Conservation (phyloP, 2,888 invertebrate species). For the Dilophus febrilis region DNA sequence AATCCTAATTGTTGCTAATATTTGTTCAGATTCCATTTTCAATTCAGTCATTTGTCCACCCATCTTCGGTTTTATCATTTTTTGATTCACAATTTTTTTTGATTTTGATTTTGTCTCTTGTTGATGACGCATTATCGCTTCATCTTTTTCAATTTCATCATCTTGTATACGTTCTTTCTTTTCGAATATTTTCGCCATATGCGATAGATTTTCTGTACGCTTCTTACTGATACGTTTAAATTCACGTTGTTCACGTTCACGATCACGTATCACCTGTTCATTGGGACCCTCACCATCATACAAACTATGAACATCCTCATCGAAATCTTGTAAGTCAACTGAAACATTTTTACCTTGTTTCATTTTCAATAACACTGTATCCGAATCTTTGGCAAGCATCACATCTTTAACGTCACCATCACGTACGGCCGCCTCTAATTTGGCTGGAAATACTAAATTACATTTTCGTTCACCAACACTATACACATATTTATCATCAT, state of each 20-base stretch:
- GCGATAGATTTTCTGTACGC: constrained; percentile 43
- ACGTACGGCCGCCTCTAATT: constrained; percentile 56
- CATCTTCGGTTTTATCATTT: constrained; percentile 28
- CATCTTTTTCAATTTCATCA: constrained; percentile 34
- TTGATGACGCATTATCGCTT: constrained; percentile 16
- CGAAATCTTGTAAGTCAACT: constrained; percentile 45
- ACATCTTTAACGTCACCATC: constrained; percentile 63
- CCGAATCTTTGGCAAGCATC: constrained; percentile 57
- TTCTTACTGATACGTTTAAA: constrained; percentile 37
- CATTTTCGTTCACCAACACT: constrained; percentile 56
- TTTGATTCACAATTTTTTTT: constrained; percentile 15
- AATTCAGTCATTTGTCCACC: constrained; percentile 21
- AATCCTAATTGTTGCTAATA: no score
- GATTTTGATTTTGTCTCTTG: constrained; percentile 18
- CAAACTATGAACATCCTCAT: constrained; percentile 34
- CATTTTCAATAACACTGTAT: constrained; percentile 53
- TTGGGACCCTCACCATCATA: constrained; percentile 55
- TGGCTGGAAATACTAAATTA: constrained; percentile 55
- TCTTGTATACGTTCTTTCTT: constrained; percentile 49
- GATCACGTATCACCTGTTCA: constrained; percentile 42
- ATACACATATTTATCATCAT: constrained; percentile 46
- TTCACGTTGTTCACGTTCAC: constrained; percentile 38
- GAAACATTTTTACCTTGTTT: constrained; percentile 61
- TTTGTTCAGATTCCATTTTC: constrained; percentile 26
- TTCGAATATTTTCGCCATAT: constrained; percentile 56